Conservation (phyloP, 2,888 invertebrate genomes). For the Drosophila dives region DNA sequence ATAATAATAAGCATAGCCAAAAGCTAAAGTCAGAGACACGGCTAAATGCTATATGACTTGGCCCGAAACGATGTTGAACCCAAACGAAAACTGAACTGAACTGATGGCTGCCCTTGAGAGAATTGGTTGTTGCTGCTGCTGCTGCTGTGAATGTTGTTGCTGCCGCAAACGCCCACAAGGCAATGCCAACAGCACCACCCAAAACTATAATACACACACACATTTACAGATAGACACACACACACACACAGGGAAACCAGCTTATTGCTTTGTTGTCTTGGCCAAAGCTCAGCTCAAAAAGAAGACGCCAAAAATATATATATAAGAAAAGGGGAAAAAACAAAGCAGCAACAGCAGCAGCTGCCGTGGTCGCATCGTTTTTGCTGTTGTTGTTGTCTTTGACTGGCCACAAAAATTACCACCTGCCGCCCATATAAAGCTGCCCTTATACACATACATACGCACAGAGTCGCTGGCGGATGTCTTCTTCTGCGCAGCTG, state of each 20-base stretch:
- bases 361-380: slow-evolving; percentile 67
- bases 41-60: slow-evolving; percentile 45
- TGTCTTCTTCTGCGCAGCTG: slow-evolving; percentile 53
- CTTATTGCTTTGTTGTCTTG: slow-evolving; percentile 62
- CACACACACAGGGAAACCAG: slow-evolving; percentile 54
- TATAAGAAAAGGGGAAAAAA: slow-evolving; percentile 9
- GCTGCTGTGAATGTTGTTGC: slow-evolving; percentile 33
- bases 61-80: slow-evolving; percentile 43
- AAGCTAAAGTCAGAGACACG: slow-evolving; percentile 64
- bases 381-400: slow-evolving; percentile 35
- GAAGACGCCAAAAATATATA: slow-evolving; percentile 62
- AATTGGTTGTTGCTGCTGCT: slow-evolving; percentile 22
- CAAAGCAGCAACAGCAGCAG: slow-evolving; percentile 52
- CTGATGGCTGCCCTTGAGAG: slow-evolving; percentile 70
- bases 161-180: slow-evolving; percentile 65
- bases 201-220: slow-evolving; percentile 36
- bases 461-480: slow-evolving; percentile 36
- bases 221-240: slow-evolving; percentile 5
- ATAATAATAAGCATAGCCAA: slow-evolving; percentile 73
- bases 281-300: slow-evolving; percentile 55
- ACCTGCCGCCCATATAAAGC: slow-evolving; percentile 82
- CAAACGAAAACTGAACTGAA: slow-evolving; percentile 16
- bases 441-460: slow-evolving; percentile 29
- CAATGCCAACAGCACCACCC: slow-evolving; percentile 68
- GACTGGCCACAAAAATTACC: slow-evolving; percentile 76